Evolutionary conservation across 2,797 vertebrate species (phyloP).

Genomic region (Poeciliopsis infans): DNA sequence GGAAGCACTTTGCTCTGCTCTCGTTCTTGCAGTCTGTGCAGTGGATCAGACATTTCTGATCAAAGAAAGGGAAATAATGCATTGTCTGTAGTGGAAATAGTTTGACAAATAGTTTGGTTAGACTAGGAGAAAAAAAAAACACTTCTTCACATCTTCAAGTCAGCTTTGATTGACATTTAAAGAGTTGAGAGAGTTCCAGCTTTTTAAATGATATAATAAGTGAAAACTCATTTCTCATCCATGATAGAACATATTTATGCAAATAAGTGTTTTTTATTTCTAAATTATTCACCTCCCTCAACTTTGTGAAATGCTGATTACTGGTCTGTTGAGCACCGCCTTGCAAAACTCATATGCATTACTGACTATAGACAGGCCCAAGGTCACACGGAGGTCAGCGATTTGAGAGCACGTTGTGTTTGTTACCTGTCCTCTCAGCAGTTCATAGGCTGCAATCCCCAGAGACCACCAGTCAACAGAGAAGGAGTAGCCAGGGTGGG

Average conservation of each 20-base stretch:
- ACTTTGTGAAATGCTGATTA: slow-evolving; percentile 16
- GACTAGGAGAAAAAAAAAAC: neutral
- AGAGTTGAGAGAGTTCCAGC: slow-evolving; percentile 10
- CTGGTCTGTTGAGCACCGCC: neutral
- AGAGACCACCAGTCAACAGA: slow-evolving; percentile 98
- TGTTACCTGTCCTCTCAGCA: slow-evolving; percentile 91
- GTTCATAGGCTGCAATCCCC: slow-evolving; percentile 95
- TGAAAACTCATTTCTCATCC: slow-evolving; percentile 23
- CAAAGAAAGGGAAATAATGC: neutral
- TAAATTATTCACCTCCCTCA: slow-evolving; percentile 17
- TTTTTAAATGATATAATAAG: neutral
- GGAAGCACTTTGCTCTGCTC: no score
- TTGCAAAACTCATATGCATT: neutral
- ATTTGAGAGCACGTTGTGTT: neutral
- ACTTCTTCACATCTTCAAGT: slow-evolving; percentile 5
- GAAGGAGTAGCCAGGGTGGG: slow-evolving; percentile 89
- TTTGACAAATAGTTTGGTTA: neutral
- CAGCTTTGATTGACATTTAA: slow-evolving; percentile 36
- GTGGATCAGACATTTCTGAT: neutral
- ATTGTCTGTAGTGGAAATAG: neutral
- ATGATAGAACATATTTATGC: slow-evolving; percentile 40
- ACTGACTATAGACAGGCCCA: neutral
- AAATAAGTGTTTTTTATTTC: slow-evolving; percentile 28
- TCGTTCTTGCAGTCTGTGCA: neutral
- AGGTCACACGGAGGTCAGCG: neutral